phyloP scores from a whole-genome alignment of 92 coral and sea anemone species.

The Siderastrea siderea region DNA sequence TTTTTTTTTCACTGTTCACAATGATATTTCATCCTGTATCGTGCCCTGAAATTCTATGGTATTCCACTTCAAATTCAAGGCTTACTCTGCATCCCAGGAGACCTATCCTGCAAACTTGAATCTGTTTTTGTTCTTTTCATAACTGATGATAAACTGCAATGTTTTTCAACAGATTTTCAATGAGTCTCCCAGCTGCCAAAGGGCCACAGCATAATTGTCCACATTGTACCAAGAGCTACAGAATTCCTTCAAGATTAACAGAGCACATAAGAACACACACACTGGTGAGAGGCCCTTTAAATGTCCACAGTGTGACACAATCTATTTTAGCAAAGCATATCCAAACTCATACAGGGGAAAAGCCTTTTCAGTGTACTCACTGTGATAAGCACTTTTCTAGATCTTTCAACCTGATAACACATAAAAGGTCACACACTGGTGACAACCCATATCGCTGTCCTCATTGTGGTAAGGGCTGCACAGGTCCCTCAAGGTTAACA shows the following conservation, averaged over 20 bases:
- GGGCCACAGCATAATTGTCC: neutral
- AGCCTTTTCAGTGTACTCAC: neutral
- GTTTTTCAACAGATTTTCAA: neutral
- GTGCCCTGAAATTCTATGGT: too few relatives aligned
- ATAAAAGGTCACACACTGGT: neutral
- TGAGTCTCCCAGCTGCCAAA: neutral
- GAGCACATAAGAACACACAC: neutral
- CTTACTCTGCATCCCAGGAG: too few relatives aligned
- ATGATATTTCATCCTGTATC: too few relatives aligned
- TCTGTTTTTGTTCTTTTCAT: too few relatives aligned
- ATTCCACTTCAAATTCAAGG: too few relatives aligned
- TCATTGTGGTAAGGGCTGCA: neutral
- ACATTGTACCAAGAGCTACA: neutral
- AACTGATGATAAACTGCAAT: too few relatives aligned
- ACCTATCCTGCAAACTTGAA: too few relatives aligned
- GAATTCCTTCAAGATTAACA: neutral
- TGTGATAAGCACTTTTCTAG: neutral
- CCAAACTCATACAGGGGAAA: neutral
- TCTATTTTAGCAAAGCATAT: neutral
- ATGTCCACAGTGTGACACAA: neutral
- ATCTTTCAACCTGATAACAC: neutral
- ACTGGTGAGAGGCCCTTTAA: constrained; percentile 3
- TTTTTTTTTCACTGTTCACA: too few relatives aligned
- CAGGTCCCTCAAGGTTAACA: too few relatives aligned
- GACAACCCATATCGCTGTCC: neutral